Evolutionary conservation across 2,888 invertebrate species (phyloP).

Genomic region (Scaptomyza tumidula): DNA sequence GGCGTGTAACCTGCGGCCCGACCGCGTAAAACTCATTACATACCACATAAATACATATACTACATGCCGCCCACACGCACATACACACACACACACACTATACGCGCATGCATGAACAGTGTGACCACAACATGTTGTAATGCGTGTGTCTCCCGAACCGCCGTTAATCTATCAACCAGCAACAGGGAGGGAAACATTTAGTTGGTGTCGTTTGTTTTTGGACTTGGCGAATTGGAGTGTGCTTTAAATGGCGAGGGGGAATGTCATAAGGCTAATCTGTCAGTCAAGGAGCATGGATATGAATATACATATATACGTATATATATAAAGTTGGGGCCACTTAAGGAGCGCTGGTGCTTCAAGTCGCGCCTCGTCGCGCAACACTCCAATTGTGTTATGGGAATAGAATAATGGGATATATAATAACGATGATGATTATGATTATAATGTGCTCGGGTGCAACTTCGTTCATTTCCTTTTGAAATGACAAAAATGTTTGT

Average conservation of each 20-base stretch:
- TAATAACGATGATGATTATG: conserved; percentile 26
- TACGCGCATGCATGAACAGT: conserved; percentile 10
- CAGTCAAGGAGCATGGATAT: conserved; percentile 22
- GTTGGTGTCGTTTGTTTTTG: background rate
- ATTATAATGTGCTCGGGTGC: conserved; percentile 32
- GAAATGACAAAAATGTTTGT: conserved; percentile 68
- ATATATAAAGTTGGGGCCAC: conserved; percentile 26
- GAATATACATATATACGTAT: background rate
- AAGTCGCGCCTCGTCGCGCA: conserved; percentile 51
- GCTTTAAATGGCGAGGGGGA: conserved; percentile 21
- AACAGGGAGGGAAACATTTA: background rate
- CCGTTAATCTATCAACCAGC: conserved; percentile 39
- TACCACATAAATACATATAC: conserved; percentile 55
- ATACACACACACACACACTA: conserved; percentile 9
- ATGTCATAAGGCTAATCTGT: conserved; percentile 71
- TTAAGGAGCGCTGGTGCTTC: conserved; percentile 41
- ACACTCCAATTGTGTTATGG: conserved; percentile 21
- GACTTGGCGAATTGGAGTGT: background rate
- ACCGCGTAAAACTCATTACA: conserved; percentile 76
- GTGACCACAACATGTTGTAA: conserved; percentile 73
- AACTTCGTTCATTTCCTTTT: conserved; percentile 57
- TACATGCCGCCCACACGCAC: conserved; percentile 13
- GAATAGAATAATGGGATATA: conserved; percentile 10
- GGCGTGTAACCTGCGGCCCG: conserved; percentile 41
- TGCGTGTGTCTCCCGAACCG: conserved; percentile 34